Evolutionary conservation across 2,797 vertebrate species (phyloP).

Genomic region (Graptemys geographica): DNA sequence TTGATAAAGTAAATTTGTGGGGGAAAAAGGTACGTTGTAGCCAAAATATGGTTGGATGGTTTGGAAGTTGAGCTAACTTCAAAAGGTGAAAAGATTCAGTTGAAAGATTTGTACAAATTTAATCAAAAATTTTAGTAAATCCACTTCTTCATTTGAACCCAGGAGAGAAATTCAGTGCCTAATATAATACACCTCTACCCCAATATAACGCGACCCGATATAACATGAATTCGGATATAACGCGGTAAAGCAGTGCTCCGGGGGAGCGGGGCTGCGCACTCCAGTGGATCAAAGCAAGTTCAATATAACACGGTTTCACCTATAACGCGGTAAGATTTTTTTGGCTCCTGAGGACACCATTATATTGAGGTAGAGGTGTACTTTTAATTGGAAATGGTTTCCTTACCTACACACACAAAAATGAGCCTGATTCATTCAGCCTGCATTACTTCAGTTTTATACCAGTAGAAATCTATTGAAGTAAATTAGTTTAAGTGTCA

Average conservation of each 20-base stretch:
- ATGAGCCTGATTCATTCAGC: neutral
- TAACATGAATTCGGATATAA: too few species aligned
- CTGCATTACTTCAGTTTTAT: neutral
- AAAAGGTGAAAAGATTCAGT: neutral
- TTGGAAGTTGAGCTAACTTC: neutral
- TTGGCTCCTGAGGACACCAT: too few species aligned
- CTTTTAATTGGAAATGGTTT: neutral
- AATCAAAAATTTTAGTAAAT: neutral
- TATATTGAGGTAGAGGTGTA: too few species aligned
- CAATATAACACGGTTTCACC: too few species aligned
- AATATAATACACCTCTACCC: neutral
- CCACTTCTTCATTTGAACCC: neutral
- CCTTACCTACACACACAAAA: neutral
- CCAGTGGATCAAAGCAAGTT: too few species aligned
- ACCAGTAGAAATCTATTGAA: neutral
- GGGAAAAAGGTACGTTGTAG: neutral
- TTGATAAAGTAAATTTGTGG: neutral
- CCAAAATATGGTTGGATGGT: neutral
- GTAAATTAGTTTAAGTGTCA: neutral
- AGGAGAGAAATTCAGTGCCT: neutral
- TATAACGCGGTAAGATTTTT: too few species aligned
- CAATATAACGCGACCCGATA: too few species aligned
- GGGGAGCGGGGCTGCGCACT: too few species aligned
- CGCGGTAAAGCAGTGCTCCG: too few species aligned
- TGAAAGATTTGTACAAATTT: neutral